Evolutionary conservation across 2,113 vertebrate genomes (phyloP).

Genomic region (Steatornis caripensis): DNA sequence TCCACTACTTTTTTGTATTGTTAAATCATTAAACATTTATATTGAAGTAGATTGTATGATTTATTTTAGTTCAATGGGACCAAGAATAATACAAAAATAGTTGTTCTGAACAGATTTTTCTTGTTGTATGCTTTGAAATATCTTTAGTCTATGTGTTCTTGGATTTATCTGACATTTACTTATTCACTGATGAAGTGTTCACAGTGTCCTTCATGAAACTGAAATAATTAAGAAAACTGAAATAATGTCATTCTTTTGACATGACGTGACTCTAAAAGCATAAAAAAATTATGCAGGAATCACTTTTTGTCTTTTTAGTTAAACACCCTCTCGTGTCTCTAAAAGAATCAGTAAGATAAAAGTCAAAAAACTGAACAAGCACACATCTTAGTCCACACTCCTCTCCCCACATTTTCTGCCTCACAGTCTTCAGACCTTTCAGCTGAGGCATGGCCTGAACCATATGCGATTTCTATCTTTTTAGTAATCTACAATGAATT

Average conservation of each 20-base stretch:
- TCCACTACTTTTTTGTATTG: not conserved
- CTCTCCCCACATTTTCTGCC: not conserved
- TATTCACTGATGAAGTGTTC: not conserved
- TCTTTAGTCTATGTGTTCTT: not conserved
- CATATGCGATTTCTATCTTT: not conserved
- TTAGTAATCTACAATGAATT: not conserved
- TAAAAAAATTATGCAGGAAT: not conserved
- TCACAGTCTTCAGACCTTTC: not conserved
- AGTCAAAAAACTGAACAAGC: not conserved
- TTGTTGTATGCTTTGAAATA: not conserved
- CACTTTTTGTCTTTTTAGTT: not conserved
- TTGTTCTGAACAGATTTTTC: not conserved
- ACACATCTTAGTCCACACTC: not conserved
- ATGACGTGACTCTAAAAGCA: not conserved
- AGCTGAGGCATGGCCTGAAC: not conserved
- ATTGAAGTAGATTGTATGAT: not conserved
- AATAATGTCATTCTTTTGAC: not conserved
- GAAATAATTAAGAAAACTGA: not conserved
- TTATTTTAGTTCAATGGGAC: not conserved
- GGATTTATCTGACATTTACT: not conserved
- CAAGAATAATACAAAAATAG: not conserved
- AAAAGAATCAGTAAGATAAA: not conserved
- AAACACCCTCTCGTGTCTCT: not conserved
- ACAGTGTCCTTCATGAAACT: not conserved
- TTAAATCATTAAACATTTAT: not conserved